Percentiles rank a stretch among this genome's conserved stretches.
These are phyloP conservation scores for Columba guinea DNA, from an alignment of 2,797 vertebrate species.

Conservation along the genomic window DNA sequence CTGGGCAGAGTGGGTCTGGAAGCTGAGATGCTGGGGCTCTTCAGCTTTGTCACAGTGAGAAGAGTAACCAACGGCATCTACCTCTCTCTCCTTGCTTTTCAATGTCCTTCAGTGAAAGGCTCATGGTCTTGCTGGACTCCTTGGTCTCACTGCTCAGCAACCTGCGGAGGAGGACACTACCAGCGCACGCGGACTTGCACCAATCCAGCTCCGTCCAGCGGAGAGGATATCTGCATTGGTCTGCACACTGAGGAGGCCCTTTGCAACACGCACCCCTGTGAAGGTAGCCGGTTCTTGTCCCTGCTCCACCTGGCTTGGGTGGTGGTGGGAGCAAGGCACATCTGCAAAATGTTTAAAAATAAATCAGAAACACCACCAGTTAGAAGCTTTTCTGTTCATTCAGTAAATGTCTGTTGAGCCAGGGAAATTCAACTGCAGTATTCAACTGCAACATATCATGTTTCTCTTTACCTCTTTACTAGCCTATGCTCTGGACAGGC, in stretches of 20 bases:
- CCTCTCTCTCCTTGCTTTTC: constrained; percentile 37
- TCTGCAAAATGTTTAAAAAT: background rate
- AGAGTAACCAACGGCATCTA: background rate
- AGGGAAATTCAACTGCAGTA: background rate
- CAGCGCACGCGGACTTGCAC: constrained; percentile 94
- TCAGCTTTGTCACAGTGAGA: background rate
- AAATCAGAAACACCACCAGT: background rate
- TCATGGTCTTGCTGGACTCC: constrained; percentile 98
- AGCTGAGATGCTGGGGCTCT: background rate
- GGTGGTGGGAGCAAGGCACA: background rate
- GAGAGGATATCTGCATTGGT: constrained; percentile 96
- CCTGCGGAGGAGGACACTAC: constrained; percentile 95
- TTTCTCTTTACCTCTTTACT: background rate
- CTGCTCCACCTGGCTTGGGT: background rate
- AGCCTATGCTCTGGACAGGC: background rate
- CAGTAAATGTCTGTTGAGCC: background rate
- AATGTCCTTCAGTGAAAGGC: constrained; percentile 84
- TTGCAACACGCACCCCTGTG: constrained; percentile 93
- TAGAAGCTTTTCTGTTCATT: background rate
- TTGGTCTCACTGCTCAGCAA: constrained; percentile 95
- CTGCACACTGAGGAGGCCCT: constrained; percentile 97
- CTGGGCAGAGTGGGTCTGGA: background rate
- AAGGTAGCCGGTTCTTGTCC: constrained; percentile 79
- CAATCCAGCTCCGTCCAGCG: constrained; percentile 84
- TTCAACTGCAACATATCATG: background rate